Conservation (phyloP, 1,140 invertebrate species). For the Drosophila sproati region DNA sequence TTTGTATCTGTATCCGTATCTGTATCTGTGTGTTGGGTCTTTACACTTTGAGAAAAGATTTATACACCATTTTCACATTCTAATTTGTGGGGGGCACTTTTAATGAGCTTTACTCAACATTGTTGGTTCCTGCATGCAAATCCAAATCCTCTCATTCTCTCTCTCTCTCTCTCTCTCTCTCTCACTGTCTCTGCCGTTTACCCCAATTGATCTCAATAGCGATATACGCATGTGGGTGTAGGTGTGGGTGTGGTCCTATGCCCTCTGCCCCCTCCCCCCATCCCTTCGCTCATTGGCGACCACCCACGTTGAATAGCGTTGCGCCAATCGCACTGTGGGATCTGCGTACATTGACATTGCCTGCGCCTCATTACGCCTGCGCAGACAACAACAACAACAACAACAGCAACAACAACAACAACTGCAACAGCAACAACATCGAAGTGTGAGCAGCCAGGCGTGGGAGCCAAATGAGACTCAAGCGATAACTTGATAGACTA, state of each 20-base stretch:
- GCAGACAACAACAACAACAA: constrained; percentile 51
- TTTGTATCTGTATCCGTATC: background rate
- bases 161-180: background rate
- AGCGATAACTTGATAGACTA: constrained; percentile 42
- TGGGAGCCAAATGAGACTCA: constrained; percentile 28
- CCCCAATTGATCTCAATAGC: constrained; percentile 38
- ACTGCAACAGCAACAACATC: constrained; percentile 19
- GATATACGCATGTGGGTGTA: constrained; percentile 31
- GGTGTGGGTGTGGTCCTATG: constrained; percentile 34
- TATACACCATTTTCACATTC: constrained; percentile 1
- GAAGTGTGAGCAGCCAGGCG: constrained; percentile 21
- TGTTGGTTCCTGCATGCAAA: background rate
- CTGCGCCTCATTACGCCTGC: constrained; percentile 77
- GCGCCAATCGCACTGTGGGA: constrained; percentile 68
- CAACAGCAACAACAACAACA: background rate
- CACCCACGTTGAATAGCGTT: constrained; percentile 54
- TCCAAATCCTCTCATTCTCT: background rate
- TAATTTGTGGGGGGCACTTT: background rate
- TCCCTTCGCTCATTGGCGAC: constrained; percentile 28
- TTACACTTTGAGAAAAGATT: background rate
- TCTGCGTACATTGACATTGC: constrained; percentile 80
- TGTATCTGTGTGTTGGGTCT: background rate
- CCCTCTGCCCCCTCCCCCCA: background rate
- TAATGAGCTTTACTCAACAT: background rate
- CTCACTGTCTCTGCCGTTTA: too few species aligned